These are phyloP conservation scores for Lasioglossum calceatum DNA, from an alignment of 2,888 invertebrate species.

Conservation along the genomic window DNA sequence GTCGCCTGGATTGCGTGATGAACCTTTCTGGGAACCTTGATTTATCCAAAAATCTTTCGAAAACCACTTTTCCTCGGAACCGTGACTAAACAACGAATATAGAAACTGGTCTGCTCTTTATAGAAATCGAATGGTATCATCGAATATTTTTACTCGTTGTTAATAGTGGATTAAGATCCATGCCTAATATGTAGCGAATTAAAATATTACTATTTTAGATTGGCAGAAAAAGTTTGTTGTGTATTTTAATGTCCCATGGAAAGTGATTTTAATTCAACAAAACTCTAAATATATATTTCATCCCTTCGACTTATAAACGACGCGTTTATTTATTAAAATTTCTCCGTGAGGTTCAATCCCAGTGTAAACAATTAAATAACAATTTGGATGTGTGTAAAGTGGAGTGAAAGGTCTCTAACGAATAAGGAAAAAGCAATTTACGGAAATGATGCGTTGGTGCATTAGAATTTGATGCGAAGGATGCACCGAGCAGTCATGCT, in stretches of 20 bases:
- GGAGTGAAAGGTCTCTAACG: neutral
- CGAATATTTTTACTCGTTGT: neutral
- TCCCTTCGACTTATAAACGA: neutral
- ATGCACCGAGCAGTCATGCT: neutral
- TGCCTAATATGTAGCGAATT: too few relatives aligned
- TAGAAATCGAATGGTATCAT: neutral
- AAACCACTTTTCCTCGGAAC: neutral
- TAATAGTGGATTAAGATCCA: neutral
- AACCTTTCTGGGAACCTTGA: constrained; percentile 28
- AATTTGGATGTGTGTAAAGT: neutral
- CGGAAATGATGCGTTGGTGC: neutral
- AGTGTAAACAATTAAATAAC: neutral
- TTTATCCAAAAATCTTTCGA: constrained; percentile 8
- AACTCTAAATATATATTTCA: too few relatives aligned
- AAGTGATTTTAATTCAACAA: neutral
- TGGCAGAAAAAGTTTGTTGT: too few relatives aligned
- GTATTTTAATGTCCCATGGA: too few relatives aligned
- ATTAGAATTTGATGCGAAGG: neutral
- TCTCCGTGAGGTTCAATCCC: neutral
- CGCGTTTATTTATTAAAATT: neutral
- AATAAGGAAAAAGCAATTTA: neutral
- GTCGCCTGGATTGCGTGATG: neutral
- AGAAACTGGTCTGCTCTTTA: neutral
- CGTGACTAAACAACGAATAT: constrained; percentile 1
- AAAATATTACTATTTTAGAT: too few relatives aligned